These are phyloP conservation scores for Menura novaehollandiae DNA, from an alignment of 2,113 vertebrate genomes.

Conservation along the genomic window DNA sequence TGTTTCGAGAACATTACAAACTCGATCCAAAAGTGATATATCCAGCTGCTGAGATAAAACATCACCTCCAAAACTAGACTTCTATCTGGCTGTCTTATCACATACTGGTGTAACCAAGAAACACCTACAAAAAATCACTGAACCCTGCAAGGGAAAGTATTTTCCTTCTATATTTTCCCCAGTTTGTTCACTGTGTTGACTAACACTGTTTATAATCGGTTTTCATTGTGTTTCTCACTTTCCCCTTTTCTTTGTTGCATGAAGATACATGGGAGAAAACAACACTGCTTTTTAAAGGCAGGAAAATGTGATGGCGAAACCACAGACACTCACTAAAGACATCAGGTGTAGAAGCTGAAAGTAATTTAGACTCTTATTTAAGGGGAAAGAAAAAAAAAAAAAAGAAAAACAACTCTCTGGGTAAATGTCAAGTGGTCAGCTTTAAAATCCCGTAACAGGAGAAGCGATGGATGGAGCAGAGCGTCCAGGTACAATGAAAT, in stretches of 20 bases:
- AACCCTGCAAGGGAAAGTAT: not conserved
- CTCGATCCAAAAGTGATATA: not conserved
- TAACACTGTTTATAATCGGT: not conserved
- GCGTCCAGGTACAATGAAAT: rapidly evolving
- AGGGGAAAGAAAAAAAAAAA: rapidly evolving
- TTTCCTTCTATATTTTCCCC: not conserved
- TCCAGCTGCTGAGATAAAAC: not conserved
- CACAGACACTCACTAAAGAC: not conserved
- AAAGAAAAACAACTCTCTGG: not conserved
- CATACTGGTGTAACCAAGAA: not conserved
- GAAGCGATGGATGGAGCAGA: not conserved
- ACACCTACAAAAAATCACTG: not conserved
- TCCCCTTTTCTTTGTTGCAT: not conserved
- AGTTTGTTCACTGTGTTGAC: not conserved
- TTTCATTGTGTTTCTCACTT: conserved; percentile 1
- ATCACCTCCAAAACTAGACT: not conserved
- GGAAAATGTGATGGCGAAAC: conserved; percentile 33
- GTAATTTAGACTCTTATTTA: not conserved
- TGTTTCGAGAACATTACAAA: not conserved
- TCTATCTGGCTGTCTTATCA: not conserved
- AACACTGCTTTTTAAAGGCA: not conserved
- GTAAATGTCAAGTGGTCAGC: not conserved
- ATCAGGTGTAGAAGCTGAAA: not conserved
- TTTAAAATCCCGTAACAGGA: not conserved
- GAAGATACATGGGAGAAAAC: not conserved